Evolutionary conservation across 2,113 vertebrate genomes (phyloP).

Genomic region (Stigmatopora argus): DNA sequence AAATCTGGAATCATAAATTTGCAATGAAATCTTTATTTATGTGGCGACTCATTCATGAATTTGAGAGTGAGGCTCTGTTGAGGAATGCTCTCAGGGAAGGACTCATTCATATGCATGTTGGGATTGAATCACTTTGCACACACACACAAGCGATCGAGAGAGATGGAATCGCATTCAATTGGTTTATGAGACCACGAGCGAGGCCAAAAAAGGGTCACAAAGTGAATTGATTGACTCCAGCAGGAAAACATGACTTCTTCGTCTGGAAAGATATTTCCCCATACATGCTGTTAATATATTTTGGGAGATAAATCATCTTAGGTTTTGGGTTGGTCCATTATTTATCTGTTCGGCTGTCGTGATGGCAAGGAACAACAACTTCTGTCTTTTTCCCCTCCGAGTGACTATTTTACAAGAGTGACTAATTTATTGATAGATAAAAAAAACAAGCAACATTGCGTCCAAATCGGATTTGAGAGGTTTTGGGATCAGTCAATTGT

Average conservation of each 20-base stretch:
- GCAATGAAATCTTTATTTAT: constrained; percentile 6
- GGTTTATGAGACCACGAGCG: background rate
- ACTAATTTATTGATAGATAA: background rate
- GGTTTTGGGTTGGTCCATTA: background rate
- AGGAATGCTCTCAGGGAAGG: background rate
- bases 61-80: background rate
- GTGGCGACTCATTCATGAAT: background rate
- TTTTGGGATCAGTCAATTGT: background rate
- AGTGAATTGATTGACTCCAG: constrained; percentile 1
- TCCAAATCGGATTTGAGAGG: background rate
- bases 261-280: background rate
- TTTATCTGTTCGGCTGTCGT: background rate
- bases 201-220: background rate
- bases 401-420: background rate
- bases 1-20: constrained; percentile 1
- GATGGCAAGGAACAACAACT: background rate
- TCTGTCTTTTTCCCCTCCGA: background rate
- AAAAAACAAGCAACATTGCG: background rate
- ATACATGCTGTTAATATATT: background rate
- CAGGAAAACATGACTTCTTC: background rate
- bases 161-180: background rate
- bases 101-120: constrained; percentile 2
- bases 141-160: too few species aligned
- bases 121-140: background rate
- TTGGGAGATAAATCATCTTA: background rate